phyloP scores from a whole-genome alignment of 1,140 invertebrate species.

The Platyura marginata region DNA sequence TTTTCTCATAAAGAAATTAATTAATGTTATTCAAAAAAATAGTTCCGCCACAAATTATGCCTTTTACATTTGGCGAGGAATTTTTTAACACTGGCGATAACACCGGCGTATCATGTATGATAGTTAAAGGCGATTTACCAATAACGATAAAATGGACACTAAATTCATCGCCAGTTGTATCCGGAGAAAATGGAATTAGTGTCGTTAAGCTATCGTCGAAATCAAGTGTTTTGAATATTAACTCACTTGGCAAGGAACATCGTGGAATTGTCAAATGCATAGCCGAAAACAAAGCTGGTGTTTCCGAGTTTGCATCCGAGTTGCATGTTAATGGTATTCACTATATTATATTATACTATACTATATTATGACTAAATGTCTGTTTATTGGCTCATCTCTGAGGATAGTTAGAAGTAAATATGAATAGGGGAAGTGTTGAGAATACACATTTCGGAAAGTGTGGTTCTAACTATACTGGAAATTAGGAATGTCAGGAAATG shows the following conservation, averaged over 20 bases:
- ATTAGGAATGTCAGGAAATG: too few relatives aligned
- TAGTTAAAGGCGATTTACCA: constrained; percentile 54
- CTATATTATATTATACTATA: constrained; percentile 1
- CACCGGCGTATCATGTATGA: constrained; percentile 46
- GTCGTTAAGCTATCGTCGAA: constrained; percentile 41
- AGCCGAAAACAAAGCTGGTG: constrained; percentile 34
- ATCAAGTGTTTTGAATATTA: constrained; percentile 42
- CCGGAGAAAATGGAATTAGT: constrained; percentile 28
- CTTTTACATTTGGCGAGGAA: constrained; percentile 49
- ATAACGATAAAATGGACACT: constrained; percentile 45
- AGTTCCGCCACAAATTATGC: constrained; percentile 29
- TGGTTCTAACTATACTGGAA: too few relatives aligned
- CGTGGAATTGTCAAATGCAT: constrained; percentile 44
- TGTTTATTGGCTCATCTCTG: too few relatives aligned
- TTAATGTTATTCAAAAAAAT: too few relatives aligned
- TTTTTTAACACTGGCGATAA: constrained; percentile 56
- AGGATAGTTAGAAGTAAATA: too few relatives aligned
- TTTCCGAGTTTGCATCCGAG: constrained; percentile 29
- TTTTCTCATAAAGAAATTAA: too few relatives aligned
- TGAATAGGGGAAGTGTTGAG: too few relatives aligned
- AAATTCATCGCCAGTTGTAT: constrained; percentile 17
- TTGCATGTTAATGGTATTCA: constrained; percentile 35
- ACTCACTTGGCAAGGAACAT: constrained; percentile 29
- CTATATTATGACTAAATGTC: constrained; percentile 6
- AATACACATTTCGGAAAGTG: too few relatives aligned